Percentiles rank a stretch among this genome's conserved stretches.
Evolutionary conservation across 2,888 invertebrate species (phyloP).

Genomic region (Sicus ferrugineus): DNA sequence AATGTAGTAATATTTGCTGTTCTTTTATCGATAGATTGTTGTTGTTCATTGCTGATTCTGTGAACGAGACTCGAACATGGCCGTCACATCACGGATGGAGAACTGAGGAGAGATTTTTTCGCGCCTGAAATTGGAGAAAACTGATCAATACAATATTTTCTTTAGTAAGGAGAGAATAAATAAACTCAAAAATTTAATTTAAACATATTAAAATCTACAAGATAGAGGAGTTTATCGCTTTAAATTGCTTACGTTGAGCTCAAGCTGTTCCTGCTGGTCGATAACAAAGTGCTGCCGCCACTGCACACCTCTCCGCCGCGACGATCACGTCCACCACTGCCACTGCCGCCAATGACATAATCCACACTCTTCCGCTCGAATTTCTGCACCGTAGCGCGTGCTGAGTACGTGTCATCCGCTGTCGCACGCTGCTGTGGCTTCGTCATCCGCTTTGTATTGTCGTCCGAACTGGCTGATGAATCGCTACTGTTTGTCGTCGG

Average conservation of each 20-base stretch:
- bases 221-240: background rate
- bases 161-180: background rate
- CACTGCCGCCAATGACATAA: slow-evolving; percentile 46
- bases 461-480: slow-evolving; percentile 39
- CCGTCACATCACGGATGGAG: slow-evolving; percentile 83
- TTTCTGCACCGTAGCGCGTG: slow-evolving; percentile 52
- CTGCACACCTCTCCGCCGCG: slow-evolving; percentile 44
- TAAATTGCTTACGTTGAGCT: slow-evolving; percentile 53
- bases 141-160: background rate
- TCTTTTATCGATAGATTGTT: slow-evolving; percentile 18
- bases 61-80: slow-evolving; percentile 80
- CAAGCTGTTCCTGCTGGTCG: slow-evolving; percentile 48
- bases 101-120: slow-evolving; percentile 76
- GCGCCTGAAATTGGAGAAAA: slow-evolving; percentile 66
- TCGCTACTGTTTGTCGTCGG: slow-evolving; percentile 17
- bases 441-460: slow-evolving; percentile 37
- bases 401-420: slow-evolving; percentile 49
- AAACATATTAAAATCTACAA: background rate
- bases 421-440: slow-evolving; percentile 26
- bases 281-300: slow-evolving; percentile 39
- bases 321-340: slow-evolving; percentile 43
- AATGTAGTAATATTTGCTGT: slow-evolving; percentile 8
- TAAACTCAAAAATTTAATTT: background rate
- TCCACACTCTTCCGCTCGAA: slow-evolving; percentile 57
- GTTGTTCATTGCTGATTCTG: slow-evolving; percentile 60